Percentiles rank a stretch among this genome's conserved stretches.
phyloP scores from a whole-genome alignment of 2,888 invertebrate species.

The Pollenia angustigena region DNA sequence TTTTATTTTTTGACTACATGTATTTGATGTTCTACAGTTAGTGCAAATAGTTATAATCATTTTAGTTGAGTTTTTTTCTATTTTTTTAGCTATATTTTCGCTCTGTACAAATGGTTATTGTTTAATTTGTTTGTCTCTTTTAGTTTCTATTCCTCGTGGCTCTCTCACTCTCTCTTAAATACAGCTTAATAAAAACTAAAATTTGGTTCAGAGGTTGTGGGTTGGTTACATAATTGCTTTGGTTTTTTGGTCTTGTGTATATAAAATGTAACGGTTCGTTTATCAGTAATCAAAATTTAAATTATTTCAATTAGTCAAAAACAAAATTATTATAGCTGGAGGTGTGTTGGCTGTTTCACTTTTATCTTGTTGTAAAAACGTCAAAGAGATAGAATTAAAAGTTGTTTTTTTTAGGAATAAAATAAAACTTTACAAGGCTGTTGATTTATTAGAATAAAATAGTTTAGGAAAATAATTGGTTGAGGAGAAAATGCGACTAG shows the following conservation, averaged over 20 bases:
- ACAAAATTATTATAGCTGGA: conserved; percentile 58
- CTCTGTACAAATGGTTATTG: conserved; percentile 50
- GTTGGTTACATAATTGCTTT: conserved; percentile 58
- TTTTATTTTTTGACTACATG: not conserved
- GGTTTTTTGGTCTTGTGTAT: conserved; percentile 58
- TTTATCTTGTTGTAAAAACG: conserved; percentile 42
- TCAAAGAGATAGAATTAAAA: not conserved
- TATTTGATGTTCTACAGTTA: conserved; percentile 5
- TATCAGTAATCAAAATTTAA: conserved; percentile 79
- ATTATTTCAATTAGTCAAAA: conserved; percentile 76
- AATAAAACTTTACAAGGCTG: conserved; percentile 28
- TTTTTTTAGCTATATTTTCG: conserved; percentile 33
- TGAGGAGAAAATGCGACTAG: not conserved
- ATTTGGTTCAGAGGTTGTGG: conserved; percentile 44
- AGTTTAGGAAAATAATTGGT: not conserved
- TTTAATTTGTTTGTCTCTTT: no score
- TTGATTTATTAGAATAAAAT: not conserved
- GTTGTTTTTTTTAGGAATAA: not conserved
- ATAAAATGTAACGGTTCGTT: conserved; percentile 75
- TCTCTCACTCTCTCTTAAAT: not conserved
- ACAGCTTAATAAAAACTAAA: conserved; percentile 33
- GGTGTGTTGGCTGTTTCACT: conserved; percentile 49
- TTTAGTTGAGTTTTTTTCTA: conserved; percentile 16
- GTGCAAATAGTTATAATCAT: conserved; percentile 54
- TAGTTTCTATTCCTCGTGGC: not conserved